phyloP scores from a whole-genome alignment of 1,140 invertebrate genomes.

The Pogonus chalceus region DNA sequence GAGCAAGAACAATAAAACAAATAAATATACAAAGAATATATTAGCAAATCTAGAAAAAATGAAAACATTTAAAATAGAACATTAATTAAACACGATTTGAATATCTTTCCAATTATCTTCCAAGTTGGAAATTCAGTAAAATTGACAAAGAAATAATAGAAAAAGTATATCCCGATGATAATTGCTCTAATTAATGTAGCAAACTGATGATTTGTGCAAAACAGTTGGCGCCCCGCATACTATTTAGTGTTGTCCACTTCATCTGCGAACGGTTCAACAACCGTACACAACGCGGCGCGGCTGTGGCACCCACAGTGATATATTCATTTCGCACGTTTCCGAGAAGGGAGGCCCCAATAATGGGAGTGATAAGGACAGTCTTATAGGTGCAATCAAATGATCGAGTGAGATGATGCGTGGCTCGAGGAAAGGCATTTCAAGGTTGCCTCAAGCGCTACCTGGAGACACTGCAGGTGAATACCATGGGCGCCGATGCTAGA shows the following conservation, averaged over 20 bases:
- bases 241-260: not conserved
- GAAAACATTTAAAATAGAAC: no score
- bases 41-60: no score
- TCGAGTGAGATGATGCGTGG: constrained; percentile 11
- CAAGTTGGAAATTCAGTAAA: no score
- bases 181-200: no score
- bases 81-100: no score
- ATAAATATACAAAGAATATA: no score
- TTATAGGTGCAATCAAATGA: not conserved
- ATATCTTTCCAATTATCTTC: no score
- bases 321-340: constrained; percentile 7
- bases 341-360: constrained; percentile 3
- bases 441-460: constrained; percentile 18
- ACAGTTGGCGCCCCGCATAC: not conserved
- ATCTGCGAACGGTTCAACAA: not conserved
- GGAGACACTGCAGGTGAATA: constrained; percentile 22
- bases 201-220: no score
- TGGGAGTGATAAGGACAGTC: not conserved
- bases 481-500: constrained; percentile 8
- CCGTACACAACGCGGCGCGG: no score
- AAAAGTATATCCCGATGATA: no score
- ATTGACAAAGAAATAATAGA: no score
- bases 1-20: no score
- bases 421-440: constrained; percentile 21
- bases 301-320: constrained; percentile 2